A percentile compares a stretch with the other conserved stretches of the same genome.
phyloP scores from a whole-genome alignment of 2,113 vertebrate genomes.

The Myocastor coypus region DNA sequence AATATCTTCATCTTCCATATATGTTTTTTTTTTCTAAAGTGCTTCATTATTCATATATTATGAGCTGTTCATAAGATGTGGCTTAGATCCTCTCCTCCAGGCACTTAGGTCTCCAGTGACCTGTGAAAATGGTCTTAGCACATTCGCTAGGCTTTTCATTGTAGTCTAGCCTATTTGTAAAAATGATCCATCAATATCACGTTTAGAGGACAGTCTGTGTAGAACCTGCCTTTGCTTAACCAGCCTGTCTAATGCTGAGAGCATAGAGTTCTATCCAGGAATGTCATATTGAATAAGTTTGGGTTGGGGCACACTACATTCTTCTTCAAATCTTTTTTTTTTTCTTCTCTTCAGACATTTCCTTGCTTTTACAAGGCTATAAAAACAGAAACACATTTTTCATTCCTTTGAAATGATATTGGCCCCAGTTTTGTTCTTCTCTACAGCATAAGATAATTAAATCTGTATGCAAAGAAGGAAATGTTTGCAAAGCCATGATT shows the following conservation, averaged over 20 bases:
- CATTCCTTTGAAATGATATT: conserved; percentile 76
- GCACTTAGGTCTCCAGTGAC: conserved; percentile 85
- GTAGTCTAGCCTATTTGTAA: conserved; percentile 82
- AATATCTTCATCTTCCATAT: conserved; percentile 69
- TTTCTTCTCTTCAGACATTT: conserved; percentile 75
- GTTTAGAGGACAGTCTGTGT: conserved; percentile 80
- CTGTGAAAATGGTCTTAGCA: conserved; percentile 86
- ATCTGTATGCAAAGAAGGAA: conserved; percentile 67
- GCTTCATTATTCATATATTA: conserved; percentile 83
- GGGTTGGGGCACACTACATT: conserved; percentile 76
- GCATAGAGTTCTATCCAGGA: conserved; percentile 78
- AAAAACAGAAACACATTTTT: conserved; percentile 81
- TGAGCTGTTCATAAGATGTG: conserved; percentile 74
- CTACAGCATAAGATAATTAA: conserved; percentile 62
- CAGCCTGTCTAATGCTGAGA: conserved; percentile 70
- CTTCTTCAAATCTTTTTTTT: conserved; percentile 69
- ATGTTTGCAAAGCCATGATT: conserved; percentile 80
- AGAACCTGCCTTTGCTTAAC: conserved; percentile 81
- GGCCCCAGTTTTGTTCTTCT: conserved; percentile 73
- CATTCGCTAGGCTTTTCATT: conserved; percentile 86
- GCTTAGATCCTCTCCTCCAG: conserved; percentile 81
- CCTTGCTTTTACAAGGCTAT: conserved; percentile 80
- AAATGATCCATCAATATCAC: conserved; percentile 86
- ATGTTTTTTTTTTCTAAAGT: conserved; percentile 61
- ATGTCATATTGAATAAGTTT: conserved; percentile 88